Percentiles rank a stretch among this genome's conserved stretches.
Evolutionary conservation across 2,113 vertebrate species (phyloP).

Genomic region (Corythaeola cristata): DNA sequence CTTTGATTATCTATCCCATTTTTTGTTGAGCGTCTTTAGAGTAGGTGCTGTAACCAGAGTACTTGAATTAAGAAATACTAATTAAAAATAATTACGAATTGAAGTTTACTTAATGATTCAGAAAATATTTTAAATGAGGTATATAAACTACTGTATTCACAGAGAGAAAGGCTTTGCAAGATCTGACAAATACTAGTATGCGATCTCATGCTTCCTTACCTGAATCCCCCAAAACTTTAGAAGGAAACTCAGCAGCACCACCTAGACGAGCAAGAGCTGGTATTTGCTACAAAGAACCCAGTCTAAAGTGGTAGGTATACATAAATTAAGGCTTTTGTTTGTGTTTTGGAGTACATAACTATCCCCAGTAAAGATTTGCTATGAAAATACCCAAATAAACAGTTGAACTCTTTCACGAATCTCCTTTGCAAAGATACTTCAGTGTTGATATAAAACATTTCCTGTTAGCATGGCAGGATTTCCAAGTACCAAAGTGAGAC

Average conservation of each 20-base stretch:
- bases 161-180: slow-evolving; percentile 66
- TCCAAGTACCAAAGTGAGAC: not conserved
- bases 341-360: rapidly evolving
- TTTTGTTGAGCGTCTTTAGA: not conserved
- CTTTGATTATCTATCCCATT: not conserved
- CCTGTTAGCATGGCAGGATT: not conserved
- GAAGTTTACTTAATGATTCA: not conserved
- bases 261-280: slow-evolving; percentile 10
- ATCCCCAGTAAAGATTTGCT: not conserved
- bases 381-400: not conserved
- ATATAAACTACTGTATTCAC: slow-evolving; percentile 7
- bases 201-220: not conserved
- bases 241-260: not conserved
- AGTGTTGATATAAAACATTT: not conserved
- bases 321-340: not conserved
- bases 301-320: slow-evolving; percentile 23
- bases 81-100: not conserved
- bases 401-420: not conserved
- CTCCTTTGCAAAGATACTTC: not conserved
- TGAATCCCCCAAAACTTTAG: not conserved
- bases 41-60: not conserved
- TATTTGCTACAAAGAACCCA: slow-evolving; percentile 72
- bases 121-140: not conserved
- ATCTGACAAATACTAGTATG: slow-evolving; percentile 63
- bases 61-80: not conserved